phyloP scores from a whole-genome alignment of 2,888 invertebrate genomes.

The Mesorhabditis spiculigera region DNA sequence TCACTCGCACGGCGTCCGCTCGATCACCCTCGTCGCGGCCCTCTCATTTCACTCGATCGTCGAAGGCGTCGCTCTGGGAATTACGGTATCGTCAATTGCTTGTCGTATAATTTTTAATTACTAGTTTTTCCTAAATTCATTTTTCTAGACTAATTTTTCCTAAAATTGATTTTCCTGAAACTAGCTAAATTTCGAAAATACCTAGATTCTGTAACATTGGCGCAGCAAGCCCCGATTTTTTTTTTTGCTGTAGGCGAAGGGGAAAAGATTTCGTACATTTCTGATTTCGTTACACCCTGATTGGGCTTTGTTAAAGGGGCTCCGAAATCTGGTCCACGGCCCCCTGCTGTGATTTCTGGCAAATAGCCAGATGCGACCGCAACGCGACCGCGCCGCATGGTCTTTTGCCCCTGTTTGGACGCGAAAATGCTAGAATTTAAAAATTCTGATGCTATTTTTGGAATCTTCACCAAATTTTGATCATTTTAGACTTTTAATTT shows the following conservation, averaged over 20 bases:
- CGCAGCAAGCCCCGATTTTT: not conserved
- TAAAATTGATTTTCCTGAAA: too few species aligned
- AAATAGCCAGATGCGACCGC: too few species aligned
- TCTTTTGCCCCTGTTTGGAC: too few species aligned
- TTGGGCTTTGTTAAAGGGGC: not conserved
- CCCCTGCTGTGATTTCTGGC: too few species aligned
- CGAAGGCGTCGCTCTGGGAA: constrained; percentile 62
- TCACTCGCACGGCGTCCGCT: constrained; percentile 59
- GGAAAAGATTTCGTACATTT: not conserved
- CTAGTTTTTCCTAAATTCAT: not conserved
- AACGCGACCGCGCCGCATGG: too few species aligned
- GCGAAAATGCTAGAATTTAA: too few species aligned
- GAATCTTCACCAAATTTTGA: too few species aligned
- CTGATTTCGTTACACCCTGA: not conserved
- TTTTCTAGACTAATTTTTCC: not conserved
- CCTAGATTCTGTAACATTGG: not conserved
- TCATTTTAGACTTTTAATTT: too few species aligned
- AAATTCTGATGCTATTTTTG: too few species aligned
- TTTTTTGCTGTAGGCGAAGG: not conserved
- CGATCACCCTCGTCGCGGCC: constrained; percentile 64
- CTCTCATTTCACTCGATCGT: constrained; percentile 67
- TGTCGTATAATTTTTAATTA: not conserved
- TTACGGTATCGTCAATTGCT: constrained; percentile 23
- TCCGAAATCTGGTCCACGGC: too few species aligned
- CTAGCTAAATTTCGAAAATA: not conserved